A percentile compares a stretch with the other conserved stretches of the same genome.
These are phyloP conservation scores for Nesogale talazaci DNA, from an alignment of 2,113 vertebrate species.

Conservation along the genomic window DNA sequence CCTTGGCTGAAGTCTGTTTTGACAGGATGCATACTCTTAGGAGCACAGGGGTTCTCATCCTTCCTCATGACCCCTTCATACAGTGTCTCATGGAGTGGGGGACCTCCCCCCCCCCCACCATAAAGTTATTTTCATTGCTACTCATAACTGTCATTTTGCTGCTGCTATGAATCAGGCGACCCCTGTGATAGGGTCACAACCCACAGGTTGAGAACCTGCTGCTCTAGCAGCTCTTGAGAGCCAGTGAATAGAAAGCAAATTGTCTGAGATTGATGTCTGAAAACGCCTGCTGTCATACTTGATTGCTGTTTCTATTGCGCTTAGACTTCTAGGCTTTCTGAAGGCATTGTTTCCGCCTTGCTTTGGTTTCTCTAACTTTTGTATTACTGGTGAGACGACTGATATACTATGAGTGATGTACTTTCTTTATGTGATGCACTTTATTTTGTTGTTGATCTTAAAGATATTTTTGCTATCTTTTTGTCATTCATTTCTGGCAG, in stretches of 20 bases:
- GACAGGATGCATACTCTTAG: neutral
- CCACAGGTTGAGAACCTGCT: too few species aligned
- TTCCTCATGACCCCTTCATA: too few species aligned
- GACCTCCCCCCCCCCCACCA: too few species aligned
- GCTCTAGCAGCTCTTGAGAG: neutral
- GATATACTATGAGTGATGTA: neutral
- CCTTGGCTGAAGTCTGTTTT: slow-evolving; percentile 22
- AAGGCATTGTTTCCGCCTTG: slow-evolving; percentile 27
- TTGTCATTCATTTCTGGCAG: neutral
- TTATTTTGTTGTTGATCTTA: slow-evolving; percentile 8
- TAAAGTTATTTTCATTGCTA: too few species aligned
- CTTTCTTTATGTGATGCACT: neutral
- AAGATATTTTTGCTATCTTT: neutral
- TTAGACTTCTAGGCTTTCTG: neutral
- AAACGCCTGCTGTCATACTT: neutral
- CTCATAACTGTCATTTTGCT: too few species aligned
- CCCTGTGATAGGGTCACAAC: too few species aligned
- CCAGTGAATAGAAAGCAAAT: neutral
- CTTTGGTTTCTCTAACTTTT: slow-evolving; percentile 34
- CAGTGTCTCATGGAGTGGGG: too few species aligned
- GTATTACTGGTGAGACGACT: neutral
- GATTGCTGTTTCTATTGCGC: neutral
- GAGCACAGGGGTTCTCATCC: too few species aligned
- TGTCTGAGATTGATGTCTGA: neutral
- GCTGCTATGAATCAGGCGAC: too few species aligned